phyloP scores from a whole-genome alignment of 2,888 invertebrate genomes.

The Leptarthrus brevirostris region DNA sequence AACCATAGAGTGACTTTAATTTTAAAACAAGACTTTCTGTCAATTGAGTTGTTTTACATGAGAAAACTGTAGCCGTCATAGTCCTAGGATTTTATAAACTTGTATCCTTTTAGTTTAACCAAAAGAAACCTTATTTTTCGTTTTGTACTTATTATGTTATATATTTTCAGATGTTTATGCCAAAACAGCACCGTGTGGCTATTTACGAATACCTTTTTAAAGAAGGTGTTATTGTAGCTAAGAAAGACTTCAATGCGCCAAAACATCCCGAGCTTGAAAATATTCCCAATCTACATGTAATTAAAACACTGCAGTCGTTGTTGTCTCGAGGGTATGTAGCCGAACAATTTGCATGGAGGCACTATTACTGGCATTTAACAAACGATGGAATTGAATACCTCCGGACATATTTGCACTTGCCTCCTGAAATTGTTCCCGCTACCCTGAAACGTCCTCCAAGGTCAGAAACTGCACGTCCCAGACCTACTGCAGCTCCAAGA shows the following conservation, averaged over 20 bases:
- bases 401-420: conserved; percentile 93
- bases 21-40: too few species aligned
- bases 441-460: conserved; percentile 93
- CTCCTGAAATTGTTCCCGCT: conserved; percentile 98
- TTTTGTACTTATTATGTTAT: too few species aligned
- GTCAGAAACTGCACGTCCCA: conserved; percentile 85
- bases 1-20: too few species aligned
- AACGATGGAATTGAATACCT: conserved; percentile 98
- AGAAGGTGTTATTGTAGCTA: conserved; percentile 99
- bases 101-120: too few species aligned
- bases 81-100: too few species aligned
- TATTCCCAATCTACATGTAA: conserved; percentile 98
- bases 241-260: conserved; percentile 98
- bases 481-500: conserved; percentile 76
- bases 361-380: conserved; percentile 97
- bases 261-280: conserved; percentile 95
- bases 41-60: too few species aligned
- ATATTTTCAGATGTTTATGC: conserved; percentile 98
- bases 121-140: too few species aligned
- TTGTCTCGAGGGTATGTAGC: conserved; percentile 98
- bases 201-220: conserved; percentile 99
- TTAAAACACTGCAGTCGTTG: conserved; percentile 96
- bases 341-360: conserved; percentile 99
- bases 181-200: conserved; percentile 94
- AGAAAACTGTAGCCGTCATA: too few species aligned